Conservation (phyloP, 2,113 vertebrate species). For the Myxocyprinus asiaticus region DNA sequence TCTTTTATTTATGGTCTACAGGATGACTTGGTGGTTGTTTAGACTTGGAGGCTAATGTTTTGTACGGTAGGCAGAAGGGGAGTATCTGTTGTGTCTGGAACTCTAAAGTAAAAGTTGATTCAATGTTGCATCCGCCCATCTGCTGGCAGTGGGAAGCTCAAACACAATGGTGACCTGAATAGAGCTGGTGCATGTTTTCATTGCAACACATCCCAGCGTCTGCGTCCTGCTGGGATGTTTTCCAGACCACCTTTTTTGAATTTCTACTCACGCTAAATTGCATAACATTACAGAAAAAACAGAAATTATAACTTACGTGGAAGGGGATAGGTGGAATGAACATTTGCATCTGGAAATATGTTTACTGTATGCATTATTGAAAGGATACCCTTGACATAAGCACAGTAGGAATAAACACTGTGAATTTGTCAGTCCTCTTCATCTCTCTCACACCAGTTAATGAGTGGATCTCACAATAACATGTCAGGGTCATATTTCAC, state of each 20-base stretch:
- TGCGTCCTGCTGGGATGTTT: slow-evolving; percentile 21
- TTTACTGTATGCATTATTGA: not conserved
- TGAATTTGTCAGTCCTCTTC: not conserved
- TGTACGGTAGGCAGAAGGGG: slow-evolving; percentile 15
- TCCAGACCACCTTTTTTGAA: slow-evolving; percentile 14
- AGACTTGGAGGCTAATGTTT: not conserved
- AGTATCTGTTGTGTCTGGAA: not conserved
- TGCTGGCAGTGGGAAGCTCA: slow-evolving; percentile 19
- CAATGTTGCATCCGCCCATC: not conserved
- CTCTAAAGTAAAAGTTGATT: slow-evolving; percentile 29
- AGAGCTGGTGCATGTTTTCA: not conserved
- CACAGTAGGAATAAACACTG: not conserved
- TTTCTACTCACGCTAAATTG: not conserved
- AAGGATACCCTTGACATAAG: slow-evolving; percentile 2
- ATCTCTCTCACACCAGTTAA: too few relatives aligned
- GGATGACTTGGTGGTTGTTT: not conserved
- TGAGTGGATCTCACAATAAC: too few relatives aligned
- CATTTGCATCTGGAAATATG: not conserved
- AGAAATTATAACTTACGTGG: not conserved
- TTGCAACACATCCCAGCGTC: not conserved
- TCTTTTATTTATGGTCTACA: not conserved
- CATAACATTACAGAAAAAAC: not conserved
- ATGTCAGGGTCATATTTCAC: too few relatives aligned
- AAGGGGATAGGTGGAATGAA: not conserved
- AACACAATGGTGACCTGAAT: slow-evolving; percentile 45